Evolutionary conservation across 1,140 invertebrate genomes (phyloP), one percentile per base, ranked within the genome.

Genomic region (fruit fly (Drosophila melanogaster)): DNA sequence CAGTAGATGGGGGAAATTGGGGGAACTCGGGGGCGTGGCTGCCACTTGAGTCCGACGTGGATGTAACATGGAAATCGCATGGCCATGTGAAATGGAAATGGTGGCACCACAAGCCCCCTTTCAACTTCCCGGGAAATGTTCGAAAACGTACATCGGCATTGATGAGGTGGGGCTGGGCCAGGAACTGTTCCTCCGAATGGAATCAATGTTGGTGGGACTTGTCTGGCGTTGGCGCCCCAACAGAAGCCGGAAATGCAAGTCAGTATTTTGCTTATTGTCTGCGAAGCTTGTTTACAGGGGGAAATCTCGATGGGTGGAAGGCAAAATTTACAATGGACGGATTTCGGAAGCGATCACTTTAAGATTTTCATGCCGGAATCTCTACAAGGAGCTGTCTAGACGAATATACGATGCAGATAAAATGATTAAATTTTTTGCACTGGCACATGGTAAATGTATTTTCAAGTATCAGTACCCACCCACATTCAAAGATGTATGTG

Each of bases 41-140:
- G 71, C 75, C 84, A 87, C 83, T 87, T 87, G 83, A 89, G 84
- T 35, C 71, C 78, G 78, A 58, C 58, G 43, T 58, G 51, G 73
- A 55, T 61, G 65, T 87, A 46, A 87, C 83, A 86, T 87, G 83
- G 84, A 87, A 87, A 87, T 89, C 83, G 83, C 84, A 86, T 53
- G 66, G 79, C 65, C 65, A 87, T 86, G 83, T 86, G 84, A 86
- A 85, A 85, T 81, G 72, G 60, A 71, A 79, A 67, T 55, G 53
- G 59, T 40, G 55, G 57, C 51, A 19, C 53, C 24, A 22, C 56
- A 15, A 30, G 14, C 41, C 73, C 47, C 38, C 62, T 67, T 47
- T 49, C 41, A 53, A 66, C 47, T 86, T 86, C 74, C 75, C 59
- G 56, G 58, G 75, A 87, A 83, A 83, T 75, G 66, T 61, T 76